phyloP scores from a whole-genome alignment of 1,140 invertebrate species.

The Drosophila teissieri region DNA sequence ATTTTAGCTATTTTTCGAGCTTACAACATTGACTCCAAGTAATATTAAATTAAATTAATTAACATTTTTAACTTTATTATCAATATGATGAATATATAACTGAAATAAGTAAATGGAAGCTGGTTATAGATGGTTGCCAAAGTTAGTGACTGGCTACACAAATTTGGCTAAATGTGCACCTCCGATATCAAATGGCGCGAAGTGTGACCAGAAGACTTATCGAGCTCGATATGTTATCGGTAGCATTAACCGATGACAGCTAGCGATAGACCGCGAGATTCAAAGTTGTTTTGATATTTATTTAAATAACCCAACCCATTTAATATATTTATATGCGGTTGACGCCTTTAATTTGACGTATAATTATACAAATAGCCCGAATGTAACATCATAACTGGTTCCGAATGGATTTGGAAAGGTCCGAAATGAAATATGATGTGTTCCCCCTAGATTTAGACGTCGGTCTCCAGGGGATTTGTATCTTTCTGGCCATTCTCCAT shows the following conservation, averaged over 20 bases:
- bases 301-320: background rate
- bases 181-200: background rate
- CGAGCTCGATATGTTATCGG: background rate
- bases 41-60: no score
- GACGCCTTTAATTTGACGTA: background rate
- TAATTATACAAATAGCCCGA: background rate
- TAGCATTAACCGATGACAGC: background rate
- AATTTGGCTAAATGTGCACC: background rate
- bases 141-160: background rate
- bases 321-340: background rate
- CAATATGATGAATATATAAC: no score
- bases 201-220: background rate
- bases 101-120: no score
- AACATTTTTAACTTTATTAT: no score
- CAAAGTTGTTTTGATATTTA: background rate
- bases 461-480: no score
- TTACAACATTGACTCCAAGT: background rate
- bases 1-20: no score
- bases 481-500: no score
- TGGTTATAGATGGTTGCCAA: no score
- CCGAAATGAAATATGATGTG: no score
- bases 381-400: background rate
- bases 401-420: background rate
- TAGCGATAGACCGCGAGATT: background rate
- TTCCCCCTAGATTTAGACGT: no score